Conservation (phyloP, 2,888 invertebrate genomes). For the Tetragonula carbonaria region DNA sequence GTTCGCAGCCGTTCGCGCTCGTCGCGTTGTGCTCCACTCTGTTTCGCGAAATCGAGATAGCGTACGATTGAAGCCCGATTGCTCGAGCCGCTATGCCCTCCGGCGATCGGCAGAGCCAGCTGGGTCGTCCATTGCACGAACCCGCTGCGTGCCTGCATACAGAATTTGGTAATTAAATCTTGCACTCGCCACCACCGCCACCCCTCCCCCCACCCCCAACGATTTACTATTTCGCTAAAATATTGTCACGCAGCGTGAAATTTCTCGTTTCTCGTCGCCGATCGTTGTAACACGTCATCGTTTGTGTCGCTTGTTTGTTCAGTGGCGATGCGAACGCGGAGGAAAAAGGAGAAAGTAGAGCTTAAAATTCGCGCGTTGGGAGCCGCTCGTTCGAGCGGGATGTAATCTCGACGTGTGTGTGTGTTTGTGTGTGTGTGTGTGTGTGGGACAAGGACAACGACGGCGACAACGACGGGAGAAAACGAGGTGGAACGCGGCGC, state of each 20-base stretch:
- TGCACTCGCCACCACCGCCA: slow-evolving; percentile 45
- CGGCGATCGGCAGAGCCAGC: slow-evolving; percentile 60
- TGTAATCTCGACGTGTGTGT: too few species aligned
- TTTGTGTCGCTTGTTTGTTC: neutral
- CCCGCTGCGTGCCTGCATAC: slow-evolving; percentile 75
- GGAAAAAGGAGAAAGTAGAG: neutral
- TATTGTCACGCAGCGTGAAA: slow-evolving; percentile 38
- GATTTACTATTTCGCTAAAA: slow-evolving; percentile 59
- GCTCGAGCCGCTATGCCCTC: slow-evolving; percentile 73
- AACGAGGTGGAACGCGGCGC: too few species aligned
- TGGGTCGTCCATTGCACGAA: slow-evolving; percentile 34
- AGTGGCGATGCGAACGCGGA: neutral
- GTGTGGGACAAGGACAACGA: too few species aligned
- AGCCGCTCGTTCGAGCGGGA: too few species aligned
- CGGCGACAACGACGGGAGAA: too few species aligned
- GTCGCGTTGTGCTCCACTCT: neutral
- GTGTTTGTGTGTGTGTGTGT: too few species aligned
- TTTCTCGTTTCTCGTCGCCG: slow-evolving; percentile 15
- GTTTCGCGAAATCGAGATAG: slow-evolving; percentile 42
- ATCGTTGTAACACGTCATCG: slow-evolving; percentile 14
- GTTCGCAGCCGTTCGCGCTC: slow-evolving; percentile 27
- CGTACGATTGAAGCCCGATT: slow-evolving; percentile 53
- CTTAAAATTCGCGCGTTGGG: too few species aligned
- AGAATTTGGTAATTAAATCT: slow-evolving; percentile 81
- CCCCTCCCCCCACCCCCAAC: neutral